phyloP scores from a whole-genome alignment of 2,113 vertebrate species.

The Anolis sagrei region DNA sequence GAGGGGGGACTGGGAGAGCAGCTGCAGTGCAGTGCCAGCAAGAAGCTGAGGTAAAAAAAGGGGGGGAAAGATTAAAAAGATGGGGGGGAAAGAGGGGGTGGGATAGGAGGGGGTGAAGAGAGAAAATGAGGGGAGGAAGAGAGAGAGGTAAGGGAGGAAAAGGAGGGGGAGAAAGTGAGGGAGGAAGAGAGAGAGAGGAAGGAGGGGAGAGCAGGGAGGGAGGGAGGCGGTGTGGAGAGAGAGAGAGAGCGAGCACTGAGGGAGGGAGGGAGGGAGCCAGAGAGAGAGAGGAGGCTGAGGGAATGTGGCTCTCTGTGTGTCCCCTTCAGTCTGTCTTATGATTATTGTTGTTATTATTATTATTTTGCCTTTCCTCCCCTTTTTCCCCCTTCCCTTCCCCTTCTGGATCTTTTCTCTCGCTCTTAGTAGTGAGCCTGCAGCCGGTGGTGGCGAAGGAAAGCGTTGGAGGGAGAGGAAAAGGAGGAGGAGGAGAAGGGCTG shows the following conservation, averaged over 20 bases:
- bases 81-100: constrained; percentile 51
- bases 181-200: constrained; percentile 63
- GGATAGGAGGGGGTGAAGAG: constrained; percentile 61
- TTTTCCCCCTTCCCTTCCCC: not conserved
- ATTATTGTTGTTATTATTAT: no score
- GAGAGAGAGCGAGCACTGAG: constrained; percentile 52
- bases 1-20: constrained; percentile 71
- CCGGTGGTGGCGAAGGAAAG: not conserved
- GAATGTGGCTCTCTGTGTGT: constrained; percentile 19
- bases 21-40: constrained; percentile 79
- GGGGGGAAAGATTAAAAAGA: constrained; percentile 49
- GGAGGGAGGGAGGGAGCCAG: constrained; percentile 49
- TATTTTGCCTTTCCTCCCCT: not conserved
- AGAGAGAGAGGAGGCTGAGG: constrained; percentile 47
- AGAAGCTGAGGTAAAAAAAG: constrained; percentile 26
- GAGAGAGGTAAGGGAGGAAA: constrained; percentile 63
- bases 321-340: constrained; percentile 55
- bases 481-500: constrained; percentile 14
- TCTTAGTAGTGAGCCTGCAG: constrained; percentile 61
- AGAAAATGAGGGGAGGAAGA: constrained; percentile 69
- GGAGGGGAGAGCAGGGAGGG: constrained; percentile 63
- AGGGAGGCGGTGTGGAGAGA: constrained; percentile 60
- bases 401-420: constrained; percentile 16
- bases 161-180: constrained; percentile 54
- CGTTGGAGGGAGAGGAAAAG: no score